phyloP scores from a whole-genome alignment of 1,140 invertebrate genomes.

The Oscheius sp. region DNA sequence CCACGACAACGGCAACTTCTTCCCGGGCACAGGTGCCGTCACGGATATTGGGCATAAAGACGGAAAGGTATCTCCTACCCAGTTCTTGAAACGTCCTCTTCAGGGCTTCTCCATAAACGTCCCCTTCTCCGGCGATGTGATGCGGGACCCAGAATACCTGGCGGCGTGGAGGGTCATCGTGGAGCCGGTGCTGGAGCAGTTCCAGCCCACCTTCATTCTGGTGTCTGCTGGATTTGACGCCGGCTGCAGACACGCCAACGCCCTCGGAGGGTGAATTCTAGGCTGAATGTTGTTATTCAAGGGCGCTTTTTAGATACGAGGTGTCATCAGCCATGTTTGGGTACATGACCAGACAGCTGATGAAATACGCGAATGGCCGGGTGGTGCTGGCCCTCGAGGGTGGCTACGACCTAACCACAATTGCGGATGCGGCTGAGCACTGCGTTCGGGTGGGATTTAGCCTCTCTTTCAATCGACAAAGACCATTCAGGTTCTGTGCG shows the following conservation, averaged over 20 bases:
- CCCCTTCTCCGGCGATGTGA: conserved; percentile 87
- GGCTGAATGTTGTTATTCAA: background rate
- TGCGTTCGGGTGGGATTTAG: conserved; percentile 69
- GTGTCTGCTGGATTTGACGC: conserved; percentile 98
- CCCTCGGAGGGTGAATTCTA: conserved; percentile 83
- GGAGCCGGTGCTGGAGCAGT: conserved; percentile 87
- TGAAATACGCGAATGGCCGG: conserved; percentile 83
- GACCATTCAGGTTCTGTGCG: conserved; percentile 53
- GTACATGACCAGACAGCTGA: conserved; percentile 88
- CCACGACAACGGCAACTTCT: conserved; percentile 99
- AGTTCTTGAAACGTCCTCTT: background rate
- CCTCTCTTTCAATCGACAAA: background rate
- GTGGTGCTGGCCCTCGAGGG: conserved; percentile 82
- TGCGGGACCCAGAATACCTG: conserved; percentile 91
- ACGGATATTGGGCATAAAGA: conserved; percentile 77
- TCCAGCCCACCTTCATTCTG: conserved; percentile 87
- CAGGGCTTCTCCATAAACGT: conserved; percentile 91
- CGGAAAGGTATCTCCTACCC: conserved; percentile 67
- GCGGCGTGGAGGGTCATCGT: conserved; percentile 90
- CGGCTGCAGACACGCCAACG: conserved; percentile 85
- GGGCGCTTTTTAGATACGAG: conserved; percentile 49
- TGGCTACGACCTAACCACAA: conserved; percentile 83
- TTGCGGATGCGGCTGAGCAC: conserved; percentile 94
- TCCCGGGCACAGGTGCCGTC: conserved; percentile 74
- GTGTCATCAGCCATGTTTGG: conserved; percentile 71